A percentile compares a stretch with the other conserved stretches of the same genome.
Evolutionary conservation across 2,113 vertebrate genomes (phyloP).

Genomic region (Sphyrna mokarran): DNA sequence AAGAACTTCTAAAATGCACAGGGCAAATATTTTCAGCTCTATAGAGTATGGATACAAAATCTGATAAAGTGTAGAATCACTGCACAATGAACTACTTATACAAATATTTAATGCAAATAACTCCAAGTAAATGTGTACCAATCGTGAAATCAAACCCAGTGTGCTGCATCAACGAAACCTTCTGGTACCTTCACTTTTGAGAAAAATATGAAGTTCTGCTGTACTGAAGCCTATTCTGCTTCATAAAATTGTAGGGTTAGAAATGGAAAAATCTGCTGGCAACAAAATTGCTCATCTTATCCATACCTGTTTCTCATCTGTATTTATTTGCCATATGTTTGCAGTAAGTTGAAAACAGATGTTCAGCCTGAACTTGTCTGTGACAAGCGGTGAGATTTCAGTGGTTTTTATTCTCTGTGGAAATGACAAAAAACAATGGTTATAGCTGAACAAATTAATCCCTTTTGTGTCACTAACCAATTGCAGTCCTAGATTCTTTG

Average conservation of each 20-base stretch:
- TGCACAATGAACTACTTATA: neutral
- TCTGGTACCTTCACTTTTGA: neutral
- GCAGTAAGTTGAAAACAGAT: neutral
- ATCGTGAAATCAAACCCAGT: neutral
- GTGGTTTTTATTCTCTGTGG: neutral
- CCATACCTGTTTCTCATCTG: neutral
- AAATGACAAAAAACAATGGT: neutral
- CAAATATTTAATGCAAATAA: neutral
- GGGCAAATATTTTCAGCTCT: neutral
- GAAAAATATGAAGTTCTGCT: neutral
- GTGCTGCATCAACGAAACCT: neutral
- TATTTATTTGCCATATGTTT: slow-evolving; percentile 10
- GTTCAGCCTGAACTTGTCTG: neutral
- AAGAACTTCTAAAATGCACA: neutral
- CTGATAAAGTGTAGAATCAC: neutral
- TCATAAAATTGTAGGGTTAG: neutral
- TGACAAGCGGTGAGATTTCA: neutral
- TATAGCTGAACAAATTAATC: neutral
- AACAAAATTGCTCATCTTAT: neutral
- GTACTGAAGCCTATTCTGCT: neutral
- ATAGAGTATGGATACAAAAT: neutral
- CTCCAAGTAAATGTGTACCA: neutral
- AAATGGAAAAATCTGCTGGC: neutral
- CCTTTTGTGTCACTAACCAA: neutral
- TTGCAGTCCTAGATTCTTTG: neutral